Evolutionary conservation across 2,888 invertebrate genomes (phyloP).

Genomic region (Pilophorus perplexus): DNA sequence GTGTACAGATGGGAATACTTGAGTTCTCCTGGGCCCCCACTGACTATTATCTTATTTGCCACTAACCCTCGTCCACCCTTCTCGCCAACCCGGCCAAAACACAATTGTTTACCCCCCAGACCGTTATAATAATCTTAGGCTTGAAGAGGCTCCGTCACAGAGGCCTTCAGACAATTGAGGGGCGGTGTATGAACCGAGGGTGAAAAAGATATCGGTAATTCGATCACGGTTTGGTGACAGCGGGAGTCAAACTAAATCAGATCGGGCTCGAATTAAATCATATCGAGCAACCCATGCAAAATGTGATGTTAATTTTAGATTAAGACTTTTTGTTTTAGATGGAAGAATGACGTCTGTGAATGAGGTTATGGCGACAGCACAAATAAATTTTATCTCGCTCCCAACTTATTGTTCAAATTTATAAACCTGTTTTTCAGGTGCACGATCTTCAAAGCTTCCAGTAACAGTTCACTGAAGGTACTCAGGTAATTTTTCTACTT

Average conservation of each 20-base stretch:
- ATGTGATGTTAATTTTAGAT: no score
- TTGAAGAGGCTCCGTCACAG: background rate
- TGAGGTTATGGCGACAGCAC: no score
- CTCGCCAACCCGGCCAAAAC: slow-evolving; percentile 5
- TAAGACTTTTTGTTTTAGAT: no score
- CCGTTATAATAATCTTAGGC: slow-evolving; percentile 32
- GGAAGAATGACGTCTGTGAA: no score
- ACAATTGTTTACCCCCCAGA: slow-evolving; percentile 34
- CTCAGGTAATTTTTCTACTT: no score
- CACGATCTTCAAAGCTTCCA: no score
- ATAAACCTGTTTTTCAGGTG: no score
- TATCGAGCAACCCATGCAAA: no score
- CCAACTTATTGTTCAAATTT: no score
- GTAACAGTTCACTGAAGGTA: no score
- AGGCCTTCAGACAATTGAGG: slow-evolving; percentile 7
- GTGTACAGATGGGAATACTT: slow-evolving; percentile 21
- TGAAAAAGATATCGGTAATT: slow-evolving; percentile 12
- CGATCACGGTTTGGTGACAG: slow-evolving; percentile 6
- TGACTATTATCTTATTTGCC: slow-evolving; percentile 26
- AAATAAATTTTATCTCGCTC: no score
- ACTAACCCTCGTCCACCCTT: background rate
- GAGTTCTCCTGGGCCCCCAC: background rate
- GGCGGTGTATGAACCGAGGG: background rate
- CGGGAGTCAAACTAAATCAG: slow-evolving; percentile 4
- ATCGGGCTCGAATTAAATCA: background rate